Base-by-base conservation (phyloP, 2,888 invertebrate genomes). In the Leptarthrus brevirostris region DNA sequence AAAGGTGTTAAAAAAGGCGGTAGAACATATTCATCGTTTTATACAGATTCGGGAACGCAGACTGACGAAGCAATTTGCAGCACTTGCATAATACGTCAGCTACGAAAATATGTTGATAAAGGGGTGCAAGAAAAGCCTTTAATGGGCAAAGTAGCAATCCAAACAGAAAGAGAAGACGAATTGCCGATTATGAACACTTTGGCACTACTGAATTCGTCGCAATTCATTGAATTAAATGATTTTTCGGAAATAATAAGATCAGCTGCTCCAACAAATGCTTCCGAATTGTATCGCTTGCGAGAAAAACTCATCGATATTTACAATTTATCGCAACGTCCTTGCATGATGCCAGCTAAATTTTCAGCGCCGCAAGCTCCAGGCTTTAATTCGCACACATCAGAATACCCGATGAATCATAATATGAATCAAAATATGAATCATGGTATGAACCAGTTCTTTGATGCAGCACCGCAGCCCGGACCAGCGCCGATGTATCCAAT, bases 221-320 rank as follows among this genome's bases (percentile, higher is more conserved):
- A 77, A 64, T 58, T 74, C 18, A 24, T 74, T 5, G 76, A 75
- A 3, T 30, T 77, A 12, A 64, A 53, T 14, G 75, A 77, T 58
- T 75, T 77, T 36, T 22, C 74, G 3, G 66, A 75, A 24, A 20
- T 75, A 24, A 56, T 75, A 2, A 36, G 18, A 30, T 58, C 40
- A 12, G 70, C 75, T 5, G 52, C 73, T 3, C 74, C 74, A 20
- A 24, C 52, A 10, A 49, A 58, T 36, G 26, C 52, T 5, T 18
- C 18, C 12, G 75, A 75, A n/a, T 14, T 69, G 16, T 40, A 12
- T 24, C 22, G 24, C 12, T 40, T 75, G 61, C 56, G 75, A n/a
- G 73, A 75, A 16, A 58, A 52, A 30, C 24, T 75, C 10, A 64
- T 75, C 18, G 75, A 75, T 14, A 75, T 75, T 24, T 75, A 66